These are phyloP conservation scores for Metaphire vulgaris DNA, from an alignment of 1,140 invertebrate genomes.

Conservation along the genomic window DNA sequence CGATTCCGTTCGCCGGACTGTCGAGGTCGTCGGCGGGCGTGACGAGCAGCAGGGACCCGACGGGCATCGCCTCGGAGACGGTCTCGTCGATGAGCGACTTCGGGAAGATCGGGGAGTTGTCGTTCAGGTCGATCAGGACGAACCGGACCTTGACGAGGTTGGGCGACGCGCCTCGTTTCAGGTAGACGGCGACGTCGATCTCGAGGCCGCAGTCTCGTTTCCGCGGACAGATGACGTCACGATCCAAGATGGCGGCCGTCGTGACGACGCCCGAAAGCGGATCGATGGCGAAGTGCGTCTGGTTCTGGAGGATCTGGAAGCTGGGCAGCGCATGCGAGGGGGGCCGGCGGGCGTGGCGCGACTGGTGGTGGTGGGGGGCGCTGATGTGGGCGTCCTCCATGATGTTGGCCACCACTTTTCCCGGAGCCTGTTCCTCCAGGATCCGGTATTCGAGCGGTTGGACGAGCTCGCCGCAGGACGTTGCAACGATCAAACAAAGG, in stretches of 20 bases:
- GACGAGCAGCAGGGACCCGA: slow-evolving; percentile 50
- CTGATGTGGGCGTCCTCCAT: background rate
- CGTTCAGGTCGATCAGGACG: slow-evolving; percentile 56
- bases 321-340: too few relatives aligned
- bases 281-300: slow-evolving; percentile 7
- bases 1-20: slow-evolving; percentile 80
- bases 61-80: slow-evolving; percentile 83
- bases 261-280: background rate
- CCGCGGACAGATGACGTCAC: slow-evolving; percentile 15
- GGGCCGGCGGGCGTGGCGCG: too few relatives aligned
- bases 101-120: slow-evolving; percentile 40
- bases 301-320: slow-evolving; percentile 7
- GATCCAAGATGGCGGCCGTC: slow-evolving; percentile 14
- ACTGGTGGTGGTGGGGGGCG: background rate
- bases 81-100: slow-evolving; percentile 68
- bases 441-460: background rate
- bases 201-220: slow-evolving; percentile 3
- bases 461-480: background rate
- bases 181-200: slow-evolving; percentile 20
- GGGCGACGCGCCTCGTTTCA: background rate
- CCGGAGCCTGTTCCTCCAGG: background rate
- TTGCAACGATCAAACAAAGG: background rate
- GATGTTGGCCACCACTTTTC: background rate
- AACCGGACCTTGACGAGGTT: slow-evolving; percentile 29
- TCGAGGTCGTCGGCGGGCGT: slow-evolving; percentile 78